Percentiles rank a stretch among this genome's conserved stretches.
Evolutionary conservation across 2,797 vertebrate species (phyloP).

Genomic region (Agapornis canus): DNA sequence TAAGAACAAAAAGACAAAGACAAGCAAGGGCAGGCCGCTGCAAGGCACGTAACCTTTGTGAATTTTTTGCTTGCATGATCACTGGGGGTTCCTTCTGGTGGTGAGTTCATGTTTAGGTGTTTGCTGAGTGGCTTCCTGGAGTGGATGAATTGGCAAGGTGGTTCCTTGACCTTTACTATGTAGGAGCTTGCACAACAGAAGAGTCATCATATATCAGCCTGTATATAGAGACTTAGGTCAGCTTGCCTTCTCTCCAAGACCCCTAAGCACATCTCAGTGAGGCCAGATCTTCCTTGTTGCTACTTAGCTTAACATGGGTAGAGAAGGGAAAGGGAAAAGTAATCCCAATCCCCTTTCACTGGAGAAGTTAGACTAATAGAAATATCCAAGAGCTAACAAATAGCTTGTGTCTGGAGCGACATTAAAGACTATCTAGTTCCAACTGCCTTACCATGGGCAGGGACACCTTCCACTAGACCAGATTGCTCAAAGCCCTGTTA

Average conservation of each 20-base stretch:
- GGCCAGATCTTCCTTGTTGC: background rate
- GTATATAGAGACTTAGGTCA: background rate
- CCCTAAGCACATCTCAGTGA: background rate
- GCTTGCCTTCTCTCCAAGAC: background rate
- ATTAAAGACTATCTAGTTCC: background rate
- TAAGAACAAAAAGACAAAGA: background rate
- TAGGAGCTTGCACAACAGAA: background rate
- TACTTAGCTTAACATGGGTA: background rate
- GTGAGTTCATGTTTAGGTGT: background rate
- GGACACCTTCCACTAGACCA: background rate
- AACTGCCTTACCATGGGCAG: background rate
- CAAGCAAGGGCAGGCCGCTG: background rate
- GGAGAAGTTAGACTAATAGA: background rate
- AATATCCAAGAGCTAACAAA: background rate
- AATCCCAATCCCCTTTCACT: background rate
- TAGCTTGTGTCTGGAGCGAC: background rate
- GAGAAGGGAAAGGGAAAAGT: background rate
- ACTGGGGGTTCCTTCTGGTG: background rate
- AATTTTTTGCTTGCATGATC: background rate
- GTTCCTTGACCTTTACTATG: background rate
- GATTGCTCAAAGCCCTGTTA: background rate
- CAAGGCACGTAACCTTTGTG: background rate
- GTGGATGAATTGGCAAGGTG: background rate
- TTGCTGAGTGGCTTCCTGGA: background rate
- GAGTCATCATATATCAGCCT: background rate